Conservation (phyloP, 2,797 vertebrate species). For the Crax fasciolata region DNA sequence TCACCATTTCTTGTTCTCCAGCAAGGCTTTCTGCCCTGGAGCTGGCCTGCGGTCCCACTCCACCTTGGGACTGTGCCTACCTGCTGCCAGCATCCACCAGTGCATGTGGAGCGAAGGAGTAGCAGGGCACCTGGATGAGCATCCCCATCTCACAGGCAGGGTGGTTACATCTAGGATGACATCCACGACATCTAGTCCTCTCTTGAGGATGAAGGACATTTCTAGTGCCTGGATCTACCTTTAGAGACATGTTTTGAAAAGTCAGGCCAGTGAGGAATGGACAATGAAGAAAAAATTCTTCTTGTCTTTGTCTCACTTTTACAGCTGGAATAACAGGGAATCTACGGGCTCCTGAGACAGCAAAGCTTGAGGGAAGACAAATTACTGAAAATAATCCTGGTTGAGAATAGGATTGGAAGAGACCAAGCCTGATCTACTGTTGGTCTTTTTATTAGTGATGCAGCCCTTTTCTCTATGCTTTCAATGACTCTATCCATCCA, state of each 20-base stretch:
- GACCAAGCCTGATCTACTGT: background rate
- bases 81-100: fast-evolving
- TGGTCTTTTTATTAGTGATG: background rate
- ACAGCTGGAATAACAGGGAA: background rate
- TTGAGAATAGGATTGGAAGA: background rate
- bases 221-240: background rate
- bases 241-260: background rate
- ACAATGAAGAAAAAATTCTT: background rate
- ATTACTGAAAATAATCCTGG: background rate
- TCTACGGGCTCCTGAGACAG: background rate
- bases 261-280: background rate
- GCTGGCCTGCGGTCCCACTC: background rate
- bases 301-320: background rate
- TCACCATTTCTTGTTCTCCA: background rate
- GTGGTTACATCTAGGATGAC: background rate
- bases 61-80: background rate
- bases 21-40: background rate
- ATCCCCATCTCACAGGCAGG: background rate
- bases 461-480: background rate
- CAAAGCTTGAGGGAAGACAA: background rate
- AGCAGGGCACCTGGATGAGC: background rate
- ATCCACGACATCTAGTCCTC: background rate
- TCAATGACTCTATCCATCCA: background rate
- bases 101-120: fast-evolving
- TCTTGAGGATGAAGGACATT: background rate